phyloP scores from a whole-genome alignment of 2,113 vertebrate genomes.

The Setophaga petechia region DNA sequence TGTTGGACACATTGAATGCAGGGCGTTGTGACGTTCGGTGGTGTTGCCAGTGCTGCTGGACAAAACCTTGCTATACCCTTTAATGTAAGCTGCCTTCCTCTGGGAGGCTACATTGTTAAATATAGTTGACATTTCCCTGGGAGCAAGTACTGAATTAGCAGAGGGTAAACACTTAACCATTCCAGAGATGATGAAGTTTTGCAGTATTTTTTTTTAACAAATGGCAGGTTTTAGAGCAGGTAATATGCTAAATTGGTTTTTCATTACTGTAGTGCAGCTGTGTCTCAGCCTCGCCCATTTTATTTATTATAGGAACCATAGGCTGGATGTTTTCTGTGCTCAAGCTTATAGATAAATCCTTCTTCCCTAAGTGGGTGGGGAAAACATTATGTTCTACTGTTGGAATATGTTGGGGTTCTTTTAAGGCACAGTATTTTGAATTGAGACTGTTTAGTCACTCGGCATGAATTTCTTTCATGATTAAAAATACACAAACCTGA shows the following conservation, averaged over 20 bases:
- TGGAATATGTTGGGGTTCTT: not conserved
- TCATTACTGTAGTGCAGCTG: constrained; percentile 40
- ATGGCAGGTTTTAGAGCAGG: not conserved
- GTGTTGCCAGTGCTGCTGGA: not conserved
- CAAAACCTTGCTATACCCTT: not conserved
- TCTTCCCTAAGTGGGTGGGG: not conserved
- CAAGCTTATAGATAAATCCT: constrained; percentile 41
- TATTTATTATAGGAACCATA: constrained; percentile 28
- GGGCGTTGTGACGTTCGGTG: not conserved
- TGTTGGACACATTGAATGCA: not conserved
- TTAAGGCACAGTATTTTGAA: not conserved
- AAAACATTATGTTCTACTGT: not conserved
- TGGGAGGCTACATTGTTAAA: not conserved
- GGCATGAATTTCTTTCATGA: not conserved
- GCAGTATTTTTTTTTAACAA: not conserved
- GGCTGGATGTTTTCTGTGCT: not conserved
- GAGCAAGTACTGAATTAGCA: not conserved
- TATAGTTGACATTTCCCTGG: constrained; percentile 7
- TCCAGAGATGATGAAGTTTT: not conserved
- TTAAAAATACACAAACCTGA: not conserved
- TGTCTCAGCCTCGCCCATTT: constrained; percentile 72
- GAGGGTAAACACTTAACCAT: not conserved
- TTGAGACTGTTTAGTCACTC: not conserved
- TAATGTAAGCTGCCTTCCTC: not conserved
- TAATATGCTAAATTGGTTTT: not conserved